Conservation (phyloP, 2,113 vertebrate species). For the Psephotus haematonotus region DNA sequence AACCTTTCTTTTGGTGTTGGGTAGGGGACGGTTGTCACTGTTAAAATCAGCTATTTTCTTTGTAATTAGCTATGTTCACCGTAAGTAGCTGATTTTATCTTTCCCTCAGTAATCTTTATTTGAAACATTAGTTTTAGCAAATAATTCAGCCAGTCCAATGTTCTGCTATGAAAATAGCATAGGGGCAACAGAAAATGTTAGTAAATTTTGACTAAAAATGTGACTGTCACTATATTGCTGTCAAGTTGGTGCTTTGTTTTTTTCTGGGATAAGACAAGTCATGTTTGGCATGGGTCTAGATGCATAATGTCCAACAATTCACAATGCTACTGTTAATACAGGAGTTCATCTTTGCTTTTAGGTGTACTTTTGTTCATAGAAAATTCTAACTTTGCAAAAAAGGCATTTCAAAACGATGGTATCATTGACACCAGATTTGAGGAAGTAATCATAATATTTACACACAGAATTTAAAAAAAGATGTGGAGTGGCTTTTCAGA, state of each 20-base stretch:
- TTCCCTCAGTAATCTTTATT: neutral
- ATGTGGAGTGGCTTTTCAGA: neutral
- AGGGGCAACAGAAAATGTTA: neutral
- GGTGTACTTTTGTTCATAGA: neutral
- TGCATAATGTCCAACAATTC: neutral
- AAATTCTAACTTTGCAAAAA: neutral
- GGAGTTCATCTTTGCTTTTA: neutral
- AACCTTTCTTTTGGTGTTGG: neutral
- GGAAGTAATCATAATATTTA: neutral
- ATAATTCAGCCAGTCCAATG: neutral
- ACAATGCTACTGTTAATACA: neutral
- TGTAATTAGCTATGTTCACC: neutral
- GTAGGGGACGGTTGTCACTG: neutral
- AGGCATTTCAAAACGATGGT: neutral
- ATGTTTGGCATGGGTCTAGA: neutral
- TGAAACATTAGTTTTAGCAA: neutral
- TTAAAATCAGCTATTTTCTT: neutral
- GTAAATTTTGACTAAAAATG: neutral
- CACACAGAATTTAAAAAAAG: neutral
- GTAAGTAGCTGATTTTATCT: neutral
- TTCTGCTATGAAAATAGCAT: neutral
- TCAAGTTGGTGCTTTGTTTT: neutral
- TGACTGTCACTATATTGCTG: neutral
- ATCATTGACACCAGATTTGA: neutral
- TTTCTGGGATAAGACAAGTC: neutral